phyloP scores from a whole-genome alignment of 1,140 invertebrate species.

The Drosophila burlai region DNA sequence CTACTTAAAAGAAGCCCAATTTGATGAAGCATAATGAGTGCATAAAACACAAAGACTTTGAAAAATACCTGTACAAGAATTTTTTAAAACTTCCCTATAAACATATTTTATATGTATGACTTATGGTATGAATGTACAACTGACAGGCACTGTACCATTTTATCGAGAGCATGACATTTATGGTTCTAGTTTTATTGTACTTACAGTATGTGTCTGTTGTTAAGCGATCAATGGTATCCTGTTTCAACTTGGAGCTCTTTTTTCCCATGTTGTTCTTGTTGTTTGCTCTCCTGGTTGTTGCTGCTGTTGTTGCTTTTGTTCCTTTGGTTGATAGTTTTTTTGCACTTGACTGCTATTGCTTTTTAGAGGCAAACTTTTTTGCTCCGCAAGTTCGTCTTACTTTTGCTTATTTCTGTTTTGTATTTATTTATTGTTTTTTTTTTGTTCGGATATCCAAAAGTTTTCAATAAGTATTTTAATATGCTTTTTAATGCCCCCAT shows the following conservation, averaged over 20 bases:
- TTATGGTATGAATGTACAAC: not conserved
- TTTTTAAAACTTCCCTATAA: not conserved
- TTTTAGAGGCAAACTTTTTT: constrained; percentile 68
- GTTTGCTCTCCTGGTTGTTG: constrained; percentile 6
- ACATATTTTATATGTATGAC: not conserved
- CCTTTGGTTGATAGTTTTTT: constrained; percentile 22
- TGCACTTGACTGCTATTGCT: constrained; percentile 73
- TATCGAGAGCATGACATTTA: not conserved
- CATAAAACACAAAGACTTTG: not conserved
- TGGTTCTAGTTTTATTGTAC: constrained; percentile 85
- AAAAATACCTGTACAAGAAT: not conserved
- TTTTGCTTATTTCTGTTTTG: constrained; percentile 20
- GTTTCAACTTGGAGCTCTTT: constrained; percentile 96
- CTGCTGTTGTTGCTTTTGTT: constrained; percentile 5
- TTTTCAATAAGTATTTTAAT: constrained; percentile 80
- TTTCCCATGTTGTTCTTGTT: constrained; percentile 89
- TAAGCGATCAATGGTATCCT: constrained; percentile 95
- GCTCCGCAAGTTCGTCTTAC: constrained; percentile 44
- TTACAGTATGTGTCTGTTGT: constrained; percentile 96
- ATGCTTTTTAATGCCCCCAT: constrained; percentile 60
- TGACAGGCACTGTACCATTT: constrained; percentile 18
- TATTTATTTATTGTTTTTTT: constrained; percentile 4
- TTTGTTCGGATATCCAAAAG: constrained; percentile 46
- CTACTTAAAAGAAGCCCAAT: no score
- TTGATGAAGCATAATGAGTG: not conserved